A percentile compares a stretch with the other conserved stretches of the same genome.
phyloP scores from a whole-genome alignment of 37 sponge, comb jelly and placozoan genomes.

The Tethya wilhelma region DNA sequence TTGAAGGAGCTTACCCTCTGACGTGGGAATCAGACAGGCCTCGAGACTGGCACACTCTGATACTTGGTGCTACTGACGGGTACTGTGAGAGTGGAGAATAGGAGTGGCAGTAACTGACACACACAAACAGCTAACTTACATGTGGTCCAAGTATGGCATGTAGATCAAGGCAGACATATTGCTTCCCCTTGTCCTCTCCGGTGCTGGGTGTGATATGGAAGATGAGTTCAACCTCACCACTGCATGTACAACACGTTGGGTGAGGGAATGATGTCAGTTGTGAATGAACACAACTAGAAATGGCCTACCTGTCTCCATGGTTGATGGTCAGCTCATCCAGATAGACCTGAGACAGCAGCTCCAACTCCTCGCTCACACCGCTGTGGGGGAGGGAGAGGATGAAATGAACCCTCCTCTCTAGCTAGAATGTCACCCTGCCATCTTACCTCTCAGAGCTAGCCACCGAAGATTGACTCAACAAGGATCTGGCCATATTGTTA shows the following conservation, averaged over 20 bases:
- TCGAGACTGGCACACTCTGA: constrained; percentile 34
- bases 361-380: constrained; percentile 49
- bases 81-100: constrained; percentile 26
- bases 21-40: constrained; percentile 70
- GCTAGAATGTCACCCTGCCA: neutral
- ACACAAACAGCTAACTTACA: neutral
- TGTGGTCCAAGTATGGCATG: neutral
- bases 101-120: neutral
- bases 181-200: constrained; percentile 55
- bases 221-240: constrained; percentile 7
- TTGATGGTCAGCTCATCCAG: constrained; percentile 38
- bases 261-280: neutral
- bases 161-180: constrained; percentile 70
- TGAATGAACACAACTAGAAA: neutral
- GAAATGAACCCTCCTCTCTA: neutral
- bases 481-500: neutral
- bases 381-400: no score
- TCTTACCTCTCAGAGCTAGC: neutral
- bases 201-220: constrained; percentile 72
- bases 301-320: constrained; percentile 9
- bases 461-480: neutral
- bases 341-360: constrained; percentile 51
- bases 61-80: constrained; percentile 15
- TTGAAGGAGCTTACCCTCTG: constrained; percentile 19
- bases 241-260: neutral